Base-by-base conservation (phyloP, 1,140 invertebrate species). In the Andricus grossulariae region DNA sequence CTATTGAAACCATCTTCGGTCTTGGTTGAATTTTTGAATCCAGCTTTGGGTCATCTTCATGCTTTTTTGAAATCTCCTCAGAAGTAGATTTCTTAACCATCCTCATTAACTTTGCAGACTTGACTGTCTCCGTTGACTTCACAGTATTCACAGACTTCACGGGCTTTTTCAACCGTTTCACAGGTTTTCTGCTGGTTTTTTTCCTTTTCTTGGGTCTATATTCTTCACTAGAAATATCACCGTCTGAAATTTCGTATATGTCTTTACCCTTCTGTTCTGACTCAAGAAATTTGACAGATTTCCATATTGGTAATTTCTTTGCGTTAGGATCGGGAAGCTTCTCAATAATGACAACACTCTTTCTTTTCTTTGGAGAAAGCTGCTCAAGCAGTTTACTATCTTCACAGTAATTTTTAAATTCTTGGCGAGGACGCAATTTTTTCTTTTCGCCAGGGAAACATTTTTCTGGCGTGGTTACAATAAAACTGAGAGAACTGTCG, bases 371-470 rank as follows among this genome's bases (percentile, higher is more conserved):
- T 0, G 60, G 60, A 18, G 60, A 45, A 5, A 39, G 39, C 10
- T 45, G 39, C 39, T 45, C 7, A 39, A 8, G 5, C 25, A 66
- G 10, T 39, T 66, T 66, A 66, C 32, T 45, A 3, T 66, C 13
- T 39, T 66, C 60, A 66, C 60, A 66, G 16, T 66, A 66, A 39
- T 66, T 66, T 16, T 66, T 66, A 1, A 66, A 3, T 39, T 66
- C 13, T n/a, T 66, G 60, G 39, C 60, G 60, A 16, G 60, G 60
- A n/a, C 60, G 60, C n/a, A 66, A 66, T 15, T 25, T 66, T 45
- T 66, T 66, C 25, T n/a, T 45, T 32, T 39, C 6, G 8, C 12
- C 32, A n/a, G 25, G 32, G n/a, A 16, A n/a, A 39, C n/a, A 16
- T 39, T 39, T 32, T 66, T 39, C 25, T 2, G 60, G 21, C 2